Conservation (phyloP, 1,140 invertebrate genomes). For the Heliothis subflexa region DNA sequence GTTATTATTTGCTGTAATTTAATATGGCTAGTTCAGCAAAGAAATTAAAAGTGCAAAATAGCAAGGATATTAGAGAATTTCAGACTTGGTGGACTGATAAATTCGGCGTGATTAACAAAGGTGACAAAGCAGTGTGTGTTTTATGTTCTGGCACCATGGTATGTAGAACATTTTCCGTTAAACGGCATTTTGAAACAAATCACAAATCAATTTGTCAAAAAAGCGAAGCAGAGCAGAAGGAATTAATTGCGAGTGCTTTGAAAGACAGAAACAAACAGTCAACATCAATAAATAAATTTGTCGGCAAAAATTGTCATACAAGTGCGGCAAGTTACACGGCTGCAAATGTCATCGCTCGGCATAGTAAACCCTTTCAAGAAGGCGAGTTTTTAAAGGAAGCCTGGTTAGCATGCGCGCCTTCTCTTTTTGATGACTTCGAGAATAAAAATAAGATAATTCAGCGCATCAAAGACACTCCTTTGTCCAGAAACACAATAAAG, state of each 20-base stretch:
- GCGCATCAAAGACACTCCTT: constrained; percentile 15
- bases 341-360: constrained; percentile 45
- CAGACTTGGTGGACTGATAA: too few species aligned
- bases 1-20: too few species aligned
- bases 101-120: too few species aligned
- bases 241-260: constrained; percentile 46
- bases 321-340: constrained; percentile 47
- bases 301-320: constrained; percentile 46
- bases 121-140: too few species aligned
- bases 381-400: constrained; percentile 25
- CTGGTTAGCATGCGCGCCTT: constrained; percentile 14
- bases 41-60: too few species aligned
- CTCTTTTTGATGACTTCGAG: constrained; percentile 8
- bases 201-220: constrained; percentile 47
- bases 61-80: too few species aligned
- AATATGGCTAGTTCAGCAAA: too few species aligned
- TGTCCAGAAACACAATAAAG: constrained; percentile 10
- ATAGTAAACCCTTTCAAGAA: constrained; percentile 37
- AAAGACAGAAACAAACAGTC: constrained; percentile 47
- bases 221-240: constrained; percentile 45
- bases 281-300: constrained; percentile 45
- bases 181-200: constrained; percentile 33
- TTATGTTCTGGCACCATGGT: too few species aligned
- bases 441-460: constrained; percentile 17
- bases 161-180: too few species aligned